Conservation (phyloP, 2,797 vertebrate species). For the Florisuga fusca region DNA sequence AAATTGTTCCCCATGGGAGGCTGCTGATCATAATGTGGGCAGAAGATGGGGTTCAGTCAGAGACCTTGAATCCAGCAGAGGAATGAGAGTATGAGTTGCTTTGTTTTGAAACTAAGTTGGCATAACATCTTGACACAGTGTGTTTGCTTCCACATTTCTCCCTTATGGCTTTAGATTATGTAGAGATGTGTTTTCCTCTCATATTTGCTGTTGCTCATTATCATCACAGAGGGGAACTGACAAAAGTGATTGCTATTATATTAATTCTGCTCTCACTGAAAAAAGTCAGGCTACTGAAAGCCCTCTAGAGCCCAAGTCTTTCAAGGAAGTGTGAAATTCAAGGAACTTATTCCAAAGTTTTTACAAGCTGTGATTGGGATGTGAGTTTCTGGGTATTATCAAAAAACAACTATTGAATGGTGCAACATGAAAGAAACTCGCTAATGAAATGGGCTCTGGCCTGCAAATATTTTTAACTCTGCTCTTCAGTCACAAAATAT, state of each 20-base stretch:
- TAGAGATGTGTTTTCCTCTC: not conserved
- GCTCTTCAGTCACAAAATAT: not conserved
- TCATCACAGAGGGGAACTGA: not conserved
- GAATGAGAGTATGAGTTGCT: not conserved
- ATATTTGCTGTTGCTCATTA: fast-evolving
- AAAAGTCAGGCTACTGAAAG: not conserved
- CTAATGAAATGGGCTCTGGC: not conserved
- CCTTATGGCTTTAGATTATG: not conserved
- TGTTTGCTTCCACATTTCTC: not conserved
- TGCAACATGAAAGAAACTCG: not conserved
- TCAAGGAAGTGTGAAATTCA: not conserved
- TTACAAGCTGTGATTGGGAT: not conserved
- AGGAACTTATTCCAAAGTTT: not conserved
- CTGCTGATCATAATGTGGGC: not conserved
- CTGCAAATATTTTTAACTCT: not conserved
- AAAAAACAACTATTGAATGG: not conserved
- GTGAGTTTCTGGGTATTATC: not conserved
- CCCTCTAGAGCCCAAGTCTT: not conserved
- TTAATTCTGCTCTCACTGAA: not conserved
- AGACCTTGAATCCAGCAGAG: not conserved
- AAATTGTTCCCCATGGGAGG: not conserved
- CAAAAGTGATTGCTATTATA: not conserved
- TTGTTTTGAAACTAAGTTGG: not conserved
- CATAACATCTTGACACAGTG: not conserved
- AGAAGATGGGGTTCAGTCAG: not conserved